Conservation (phyloP, 2,113 vertebrate genomes). For the Trichomycterus rosablanca region DNA sequence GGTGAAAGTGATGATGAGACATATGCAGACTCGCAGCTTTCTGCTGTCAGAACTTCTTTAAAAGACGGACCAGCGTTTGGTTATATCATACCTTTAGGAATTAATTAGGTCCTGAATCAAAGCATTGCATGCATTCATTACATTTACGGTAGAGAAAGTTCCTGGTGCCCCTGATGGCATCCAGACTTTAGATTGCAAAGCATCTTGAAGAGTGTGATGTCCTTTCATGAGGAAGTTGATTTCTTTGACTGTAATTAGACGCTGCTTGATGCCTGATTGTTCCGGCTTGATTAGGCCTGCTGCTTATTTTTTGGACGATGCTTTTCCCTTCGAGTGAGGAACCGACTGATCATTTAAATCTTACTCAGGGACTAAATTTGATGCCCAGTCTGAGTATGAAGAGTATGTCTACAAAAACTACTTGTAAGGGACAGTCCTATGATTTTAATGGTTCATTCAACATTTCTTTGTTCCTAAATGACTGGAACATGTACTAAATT, state of each 20-base stretch:
- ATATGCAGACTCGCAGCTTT: slow-evolving; percentile 15
- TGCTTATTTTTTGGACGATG: neutral
- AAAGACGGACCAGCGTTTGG: slow-evolving; percentile 27
- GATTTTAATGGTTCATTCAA: too few relatives aligned
- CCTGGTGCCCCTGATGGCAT: slow-evolving; percentile 42
- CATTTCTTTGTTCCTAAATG: too few relatives aligned
- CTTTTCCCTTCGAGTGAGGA: neutral
- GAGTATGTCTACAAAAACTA: neutral
- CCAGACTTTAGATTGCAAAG: slow-evolving; percentile 56
- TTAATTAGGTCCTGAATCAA: slow-evolving; percentile 64
- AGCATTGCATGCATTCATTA: slow-evolving; percentile 44
- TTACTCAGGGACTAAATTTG: slow-evolving; percentile 4
- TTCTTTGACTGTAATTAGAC: slow-evolving; percentile 37
- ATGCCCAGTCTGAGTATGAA: neutral
- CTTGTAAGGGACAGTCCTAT: too few relatives aligned
- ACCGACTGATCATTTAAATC: slow-evolving; percentile 21
- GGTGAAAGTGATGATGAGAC: slow-evolving; percentile 25
- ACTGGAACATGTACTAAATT: too few relatives aligned
- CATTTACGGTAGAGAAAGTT: slow-evolving; percentile 33
- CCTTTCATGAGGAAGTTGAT: slow-evolving; percentile 39
- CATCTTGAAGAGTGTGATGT: slow-evolving; percentile 36
- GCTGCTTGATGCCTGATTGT: slow-evolving; percentile 41
- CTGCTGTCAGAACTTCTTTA: slow-evolving; percentile 45
- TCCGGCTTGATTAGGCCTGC: slow-evolving; percentile 20
- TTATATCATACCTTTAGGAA: slow-evolving; percentile 52